A percentile compares a stretch with the other conserved stretches of the same genome.
Conservation (phyloP, 2,797 vertebrate genomes). For the Sebastes trivittatus region DNA sequence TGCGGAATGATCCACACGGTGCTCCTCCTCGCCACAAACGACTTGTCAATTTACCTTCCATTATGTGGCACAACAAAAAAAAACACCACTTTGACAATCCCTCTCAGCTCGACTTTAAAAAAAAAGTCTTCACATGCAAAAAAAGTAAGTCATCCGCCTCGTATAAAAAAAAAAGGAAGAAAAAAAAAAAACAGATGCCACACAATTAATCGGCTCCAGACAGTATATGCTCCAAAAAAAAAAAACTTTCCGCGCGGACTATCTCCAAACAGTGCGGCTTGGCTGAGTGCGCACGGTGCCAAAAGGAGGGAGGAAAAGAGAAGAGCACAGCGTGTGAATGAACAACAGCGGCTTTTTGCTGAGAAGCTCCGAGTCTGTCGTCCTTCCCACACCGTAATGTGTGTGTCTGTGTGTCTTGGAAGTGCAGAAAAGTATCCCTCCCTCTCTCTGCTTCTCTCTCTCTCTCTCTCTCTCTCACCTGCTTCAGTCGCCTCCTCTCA, state of each 20-base stretch:
- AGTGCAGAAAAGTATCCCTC: constrained; percentile 57
- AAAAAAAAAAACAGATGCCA: constrained; percentile 29
- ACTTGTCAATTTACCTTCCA: constrained; percentile 80
- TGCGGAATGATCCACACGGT: constrained; percentile 77
- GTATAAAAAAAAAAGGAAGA: not conserved
- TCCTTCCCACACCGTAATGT: constrained; percentile 57
- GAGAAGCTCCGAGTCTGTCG: constrained; percentile 46
- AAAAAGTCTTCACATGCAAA: constrained; percentile 41
- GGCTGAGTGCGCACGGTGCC: constrained; percentile 53
- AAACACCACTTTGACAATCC: constrained; percentile 37
- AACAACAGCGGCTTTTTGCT: constrained; percentile 47
- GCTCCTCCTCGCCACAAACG: constrained; percentile 77
- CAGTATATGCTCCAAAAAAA: constrained; percentile 49
- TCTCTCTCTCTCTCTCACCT: constrained; percentile 76
- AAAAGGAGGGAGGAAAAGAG: constrained; percentile 36
- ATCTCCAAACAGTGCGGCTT: constrained; percentile 71
- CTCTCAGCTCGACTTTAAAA: constrained; percentile 20
- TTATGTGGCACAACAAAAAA: constrained; percentile 53
- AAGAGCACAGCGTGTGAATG: constrained; percentile 49
- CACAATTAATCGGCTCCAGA: constrained; percentile 62
- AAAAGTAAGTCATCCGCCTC: constrained; percentile 47
- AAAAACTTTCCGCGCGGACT: constrained; percentile 55
- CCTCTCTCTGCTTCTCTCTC: constrained; percentile 62
- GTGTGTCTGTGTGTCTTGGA: constrained; percentile 46
- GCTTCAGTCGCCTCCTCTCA: constrained; percentile 75